Percentiles rank a stretch among this genome's conserved stretches.
phyloP scores from a whole-genome alignment of 2,113 vertebrate genomes.

The Percopsis transmontana region DNA sequence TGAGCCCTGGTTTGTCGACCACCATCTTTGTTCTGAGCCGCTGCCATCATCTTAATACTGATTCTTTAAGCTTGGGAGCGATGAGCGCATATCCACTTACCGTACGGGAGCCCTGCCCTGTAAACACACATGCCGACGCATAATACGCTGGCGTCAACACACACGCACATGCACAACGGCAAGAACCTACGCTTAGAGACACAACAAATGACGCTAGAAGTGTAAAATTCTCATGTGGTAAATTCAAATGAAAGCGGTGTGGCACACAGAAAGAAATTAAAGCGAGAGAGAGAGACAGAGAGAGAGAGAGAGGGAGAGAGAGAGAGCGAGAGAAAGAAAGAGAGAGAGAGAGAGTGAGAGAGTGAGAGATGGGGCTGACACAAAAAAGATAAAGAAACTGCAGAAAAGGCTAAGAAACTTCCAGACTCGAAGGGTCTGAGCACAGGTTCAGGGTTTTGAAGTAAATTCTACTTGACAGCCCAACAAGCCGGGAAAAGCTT shows the following conservation, averaged over 20 bases:
- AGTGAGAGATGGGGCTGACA: not conserved
- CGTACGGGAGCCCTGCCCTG: slow-evolving; percentile 20
- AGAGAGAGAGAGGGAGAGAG: not conserved
- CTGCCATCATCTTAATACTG: slow-evolving; percentile 59
- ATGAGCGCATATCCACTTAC: slow-evolving; percentile 47
- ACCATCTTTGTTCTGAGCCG: slow-evolving; percentile 64
- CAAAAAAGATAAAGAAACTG: slow-evolving; percentile 23
- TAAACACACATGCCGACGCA: slow-evolving; percentile 14
- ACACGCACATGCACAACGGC: slow-evolving; percentile 10
- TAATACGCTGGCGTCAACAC: not conserved
- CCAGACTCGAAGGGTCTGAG: slow-evolving; percentile 9
- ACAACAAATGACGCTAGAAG: not conserved
- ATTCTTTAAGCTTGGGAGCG: slow-evolving; percentile 48
- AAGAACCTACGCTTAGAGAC: not conserved
- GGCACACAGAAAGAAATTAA: slow-evolving; percentile 5
- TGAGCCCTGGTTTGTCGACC: slow-evolving; percentile 64
- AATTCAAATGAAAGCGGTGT: slow-evolving; percentile 29
- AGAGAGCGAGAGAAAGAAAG: not conserved
- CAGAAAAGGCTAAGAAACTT: slow-evolving; percentile 32
- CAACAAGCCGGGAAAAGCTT: slow-evolving; percentile 56
- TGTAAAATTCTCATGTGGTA: not conserved
- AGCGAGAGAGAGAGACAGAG: not conserved
- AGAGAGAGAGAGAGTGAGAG: not conserved
- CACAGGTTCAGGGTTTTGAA: slow-evolving; percentile 40
- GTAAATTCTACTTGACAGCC: slow-evolving; percentile 58